These are phyloP conservation scores for Radopholus similis DNA, from an alignment of 1,140 invertebrate genomes.

Conservation along the genomic window DNA sequence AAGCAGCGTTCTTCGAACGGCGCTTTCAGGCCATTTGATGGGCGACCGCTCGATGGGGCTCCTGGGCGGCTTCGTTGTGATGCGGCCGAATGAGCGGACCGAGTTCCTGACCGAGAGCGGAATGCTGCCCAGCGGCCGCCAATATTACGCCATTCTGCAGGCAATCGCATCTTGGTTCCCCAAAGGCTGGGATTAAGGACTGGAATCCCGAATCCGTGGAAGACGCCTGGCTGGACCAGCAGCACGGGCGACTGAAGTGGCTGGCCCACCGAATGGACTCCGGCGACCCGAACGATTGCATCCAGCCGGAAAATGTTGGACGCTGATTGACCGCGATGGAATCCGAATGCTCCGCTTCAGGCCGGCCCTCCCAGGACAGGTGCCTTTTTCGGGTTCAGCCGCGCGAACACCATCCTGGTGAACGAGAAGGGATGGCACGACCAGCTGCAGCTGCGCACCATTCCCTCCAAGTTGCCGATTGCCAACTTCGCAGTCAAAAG, in stretches of 20 bases:
- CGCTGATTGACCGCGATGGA: not conserved
- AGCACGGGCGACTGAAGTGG: constrained; percentile 11
- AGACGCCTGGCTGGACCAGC: constrained; percentile 1
- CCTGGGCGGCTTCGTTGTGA: constrained; percentile 52
- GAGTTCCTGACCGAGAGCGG: not conserved
- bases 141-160: constrained; percentile 38
- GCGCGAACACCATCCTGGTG: not conserved
- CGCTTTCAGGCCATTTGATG: constrained; percentile 35
- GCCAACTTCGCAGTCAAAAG: constrained; percentile 17
- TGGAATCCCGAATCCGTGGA: constrained; percentile 39
- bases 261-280: constrained; percentile 7
- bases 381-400: not conserved
- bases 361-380: not conserved
- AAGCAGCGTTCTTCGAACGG: not conserved
- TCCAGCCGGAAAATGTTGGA: not conserved
- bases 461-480: constrained; percentile 27
- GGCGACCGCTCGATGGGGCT: constrained; percentile 54
- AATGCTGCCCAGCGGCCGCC: constrained; percentile 8
- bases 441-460: constrained; percentile 44
- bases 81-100: constrained; percentile 6
- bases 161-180: not conserved
- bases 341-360: not conserved
- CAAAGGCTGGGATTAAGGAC: constrained; percentile 38
- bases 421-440: constrained; percentile 45
- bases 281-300: not conserved